Evolutionary conservation across 2,113 vertebrate genomes (phyloP), one percentile per base, ranked within the genome.

Genomic region (Cryptomyrus ogoouensis): DNA sequence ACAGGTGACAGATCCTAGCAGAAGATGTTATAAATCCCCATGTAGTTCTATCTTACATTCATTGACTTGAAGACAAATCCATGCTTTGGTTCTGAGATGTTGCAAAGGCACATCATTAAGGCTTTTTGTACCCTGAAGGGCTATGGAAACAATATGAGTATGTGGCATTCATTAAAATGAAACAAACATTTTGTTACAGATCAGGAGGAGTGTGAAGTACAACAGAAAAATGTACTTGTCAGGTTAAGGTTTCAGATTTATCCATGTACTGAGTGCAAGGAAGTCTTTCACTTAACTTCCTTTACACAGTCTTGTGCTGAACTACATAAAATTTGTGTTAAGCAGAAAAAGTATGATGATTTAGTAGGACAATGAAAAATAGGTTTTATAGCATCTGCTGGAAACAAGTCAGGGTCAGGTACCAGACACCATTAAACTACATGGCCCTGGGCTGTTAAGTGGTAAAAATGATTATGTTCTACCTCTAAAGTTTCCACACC

Each of bases 1-100:
- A 92, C 94, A 94, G 96, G 96, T 97, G 90, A 56, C 84, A 27
- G 47, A 77, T 87, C 89, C 70, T 31, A 39, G 88, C 70, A 58
- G 9, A 44, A 87, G 35, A 50, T 74, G 31, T 90, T 49, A 56
- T 66, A 62, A 49, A 74, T 74, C 27, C 44, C 24, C 58, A 88
- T 31, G 35, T 77, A 84, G 66, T 77, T 50, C 19, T 49, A 56
- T 49, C 5, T 13, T 21, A 84, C 50, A 47, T 39, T 42, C 0
- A 31, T 74, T 80, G 27, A 80, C 19, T 50, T 42, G 83, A 58
- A 83, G 56, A 56, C 35, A 89, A 46, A 46, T 83, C 31, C 13
- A 58, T 50, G 44, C 44, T 58, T 53, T 3, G 46, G 24, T 21
- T 46, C 46, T 24, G 74, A 62, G 35, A 31, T 89, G 74, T 50